phyloP scores from a whole-genome alignment of 2,888 invertebrate genomes.

The Branchipolynoe longqiensis region DNA sequence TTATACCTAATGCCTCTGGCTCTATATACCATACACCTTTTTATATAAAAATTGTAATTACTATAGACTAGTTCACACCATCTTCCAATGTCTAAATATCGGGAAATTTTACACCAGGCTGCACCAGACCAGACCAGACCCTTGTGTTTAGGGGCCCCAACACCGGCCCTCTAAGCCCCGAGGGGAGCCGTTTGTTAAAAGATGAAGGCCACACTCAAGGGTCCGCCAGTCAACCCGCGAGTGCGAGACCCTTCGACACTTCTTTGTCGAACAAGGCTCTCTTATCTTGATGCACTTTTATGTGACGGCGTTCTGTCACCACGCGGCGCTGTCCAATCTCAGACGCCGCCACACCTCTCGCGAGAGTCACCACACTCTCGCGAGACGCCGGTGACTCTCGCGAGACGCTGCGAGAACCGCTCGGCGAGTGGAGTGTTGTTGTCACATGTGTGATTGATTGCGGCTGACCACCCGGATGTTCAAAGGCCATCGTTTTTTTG shows the following conservation, averaged over 20 bases:
- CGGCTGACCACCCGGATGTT: neutral
- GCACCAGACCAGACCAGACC: no score
- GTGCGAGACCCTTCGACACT: slow-evolving; percentile 31
- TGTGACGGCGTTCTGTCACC: slow-evolving; percentile 28
- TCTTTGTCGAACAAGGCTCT: slow-evolving; percentile 46
- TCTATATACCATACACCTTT: no score
- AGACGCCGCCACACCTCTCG: neutral
- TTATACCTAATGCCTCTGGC: no score
- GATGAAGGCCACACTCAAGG: neutral
- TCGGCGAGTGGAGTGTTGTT: neutral
- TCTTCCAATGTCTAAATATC: no score
- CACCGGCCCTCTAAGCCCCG: neutral
- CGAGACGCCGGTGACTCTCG: neutral
- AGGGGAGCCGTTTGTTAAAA: slow-evolving; percentile 4
- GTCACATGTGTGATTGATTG: slow-evolving; percentile 4
- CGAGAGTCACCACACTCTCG: neutral
- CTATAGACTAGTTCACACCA: no score
- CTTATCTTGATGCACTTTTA: slow-evolving; percentile 49
- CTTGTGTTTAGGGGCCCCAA: neutral
- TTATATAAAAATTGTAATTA: no score
- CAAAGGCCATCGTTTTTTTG: no score
- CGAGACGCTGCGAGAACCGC: neutral
- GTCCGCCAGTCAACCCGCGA: slow-evolving; percentile 6
- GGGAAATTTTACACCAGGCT: no score
- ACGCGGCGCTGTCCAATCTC: neutral